Evolutionary conservation across 2,797 vertebrate species (phyloP).

Genomic region (Chelonia mydas): DNA sequence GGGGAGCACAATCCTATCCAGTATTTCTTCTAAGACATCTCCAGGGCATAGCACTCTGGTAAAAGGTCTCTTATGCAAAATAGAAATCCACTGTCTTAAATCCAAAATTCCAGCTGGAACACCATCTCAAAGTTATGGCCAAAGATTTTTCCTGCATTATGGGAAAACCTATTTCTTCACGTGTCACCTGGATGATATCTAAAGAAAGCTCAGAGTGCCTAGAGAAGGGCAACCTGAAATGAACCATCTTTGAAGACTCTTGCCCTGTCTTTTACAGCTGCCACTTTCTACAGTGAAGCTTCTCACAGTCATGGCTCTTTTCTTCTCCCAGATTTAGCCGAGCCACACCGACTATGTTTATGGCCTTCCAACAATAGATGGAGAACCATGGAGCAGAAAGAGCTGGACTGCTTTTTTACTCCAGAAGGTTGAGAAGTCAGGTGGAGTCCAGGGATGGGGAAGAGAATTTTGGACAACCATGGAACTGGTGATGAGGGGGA

Average conservation of each 20-base stretch:
- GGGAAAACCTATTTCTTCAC: not conserved
- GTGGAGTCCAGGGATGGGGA: not conserved
- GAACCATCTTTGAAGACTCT: not conserved
- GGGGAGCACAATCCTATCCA: not conserved
- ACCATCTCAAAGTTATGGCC: not conserved
- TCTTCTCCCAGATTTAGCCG: conserved; percentile 12
- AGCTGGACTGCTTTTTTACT: not conserved
- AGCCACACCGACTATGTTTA: not conserved
- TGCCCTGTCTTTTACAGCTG: not conserved
- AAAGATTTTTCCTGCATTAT: not conserved
- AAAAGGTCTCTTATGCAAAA: not conserved
- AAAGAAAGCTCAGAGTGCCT: not conserved
- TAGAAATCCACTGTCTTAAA: not conserved
- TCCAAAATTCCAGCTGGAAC: not conserved
- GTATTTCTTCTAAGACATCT: not conserved
- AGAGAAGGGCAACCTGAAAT: not conserved
- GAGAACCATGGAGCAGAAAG: conserved; percentile 15
- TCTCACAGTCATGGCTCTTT: conserved; percentile 7
- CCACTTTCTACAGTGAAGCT: conserved; percentile 6
- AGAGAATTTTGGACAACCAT: not conserved
- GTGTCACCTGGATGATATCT: not conserved
- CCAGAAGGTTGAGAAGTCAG: not conserved
- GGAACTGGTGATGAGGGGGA: not conserved
- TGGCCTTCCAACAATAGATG: conserved; percentile 6
- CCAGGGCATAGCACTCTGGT: not conserved